These are phyloP conservation scores for Drosophila pruinosa DNA, from an alignment of 1,140 invertebrate species.

Conservation along the genomic window DNA sequence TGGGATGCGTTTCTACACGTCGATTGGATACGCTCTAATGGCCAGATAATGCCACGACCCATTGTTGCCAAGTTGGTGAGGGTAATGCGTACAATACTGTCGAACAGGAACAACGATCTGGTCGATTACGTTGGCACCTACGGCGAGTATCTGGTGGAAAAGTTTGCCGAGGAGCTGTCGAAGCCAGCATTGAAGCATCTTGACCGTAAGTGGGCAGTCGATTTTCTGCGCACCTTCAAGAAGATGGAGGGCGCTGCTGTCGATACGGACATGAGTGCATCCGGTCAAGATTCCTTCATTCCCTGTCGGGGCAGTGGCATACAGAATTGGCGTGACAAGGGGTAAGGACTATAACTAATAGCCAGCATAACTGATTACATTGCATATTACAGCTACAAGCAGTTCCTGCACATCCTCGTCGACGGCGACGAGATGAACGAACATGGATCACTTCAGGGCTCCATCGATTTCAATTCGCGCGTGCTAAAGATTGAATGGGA, in stretches of 20 bases:
- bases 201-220: slow-evolving; percentile 54
- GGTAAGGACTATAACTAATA: slow-evolving; percentile 84
- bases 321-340: slow-evolving; percentile 85
- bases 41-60: slow-evolving; percentile 45
- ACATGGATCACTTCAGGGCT: slow-evolving; percentile 32
- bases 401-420: slow-evolving; percentile 84
- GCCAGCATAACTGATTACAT: no score
- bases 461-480: slow-evolving; percentile 78
- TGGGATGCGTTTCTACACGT: slow-evolving; percentile 20
- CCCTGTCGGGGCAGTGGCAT: slow-evolving; percentile 84
- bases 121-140: slow-evolving; percentile 55
- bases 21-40: slow-evolving; percentile 70
- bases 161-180: slow-evolving; percentile 21
- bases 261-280: slow-evolving; percentile 84
- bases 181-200: neutral
- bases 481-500: slow-evolving; percentile 83
- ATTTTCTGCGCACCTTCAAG: slow-evolving; percentile 83
- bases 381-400: slow-evolving; percentile 30
- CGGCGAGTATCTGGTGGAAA: slow-evolving; percentile 75
- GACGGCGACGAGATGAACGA: slow-evolving; percentile 82
- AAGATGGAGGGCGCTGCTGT: slow-evolving; percentile 84
- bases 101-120: slow-evolving; percentile 19
- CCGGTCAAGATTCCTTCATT: slow-evolving; percentile 83
- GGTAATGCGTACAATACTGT: slow-evolving; percentile 21
- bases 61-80: slow-evolving; percentile 1